phyloP scores from a whole-genome alignment of 2,113 vertebrate species.

The Cisticola juncidis region DNA sequence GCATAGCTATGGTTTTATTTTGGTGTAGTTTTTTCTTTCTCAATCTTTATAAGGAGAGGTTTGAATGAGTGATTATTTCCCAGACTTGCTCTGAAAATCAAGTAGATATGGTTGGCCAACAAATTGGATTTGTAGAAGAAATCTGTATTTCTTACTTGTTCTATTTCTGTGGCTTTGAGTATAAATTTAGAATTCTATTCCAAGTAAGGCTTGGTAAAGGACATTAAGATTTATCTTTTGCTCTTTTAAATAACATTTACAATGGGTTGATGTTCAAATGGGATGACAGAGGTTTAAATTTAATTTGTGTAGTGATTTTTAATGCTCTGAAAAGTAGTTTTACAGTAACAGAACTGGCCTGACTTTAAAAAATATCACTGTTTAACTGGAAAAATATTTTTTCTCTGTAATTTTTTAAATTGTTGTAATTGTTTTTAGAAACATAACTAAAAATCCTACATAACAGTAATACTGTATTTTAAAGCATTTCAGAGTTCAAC shows the following conservation, averaged over 20 bases:
- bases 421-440: neutral
- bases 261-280: neutral
- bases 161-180: neutral
- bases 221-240: neutral
- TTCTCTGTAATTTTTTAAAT: neutral
- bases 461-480: constrained; percentile 45
- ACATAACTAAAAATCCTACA: neutral
- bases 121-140: neutral
- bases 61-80: neutral
- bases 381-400: neutral
- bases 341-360: neutral
- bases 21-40: neutral
- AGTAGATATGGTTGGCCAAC: neutral
- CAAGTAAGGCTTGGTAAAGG: neutral
- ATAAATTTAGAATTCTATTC: neutral
- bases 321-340: neutral
- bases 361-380: neutral
- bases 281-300: neutral
- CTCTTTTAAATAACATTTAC: neutral
- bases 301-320: neutral
- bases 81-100: neutral
- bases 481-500: constrained; percentile 75
- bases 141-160: neutral
- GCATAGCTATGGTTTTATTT: neutral
- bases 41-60: neutral